Evolutionary conservation across 2,113 vertebrate genomes (phyloP).

Genomic region (Lagopus leucura): DNA sequence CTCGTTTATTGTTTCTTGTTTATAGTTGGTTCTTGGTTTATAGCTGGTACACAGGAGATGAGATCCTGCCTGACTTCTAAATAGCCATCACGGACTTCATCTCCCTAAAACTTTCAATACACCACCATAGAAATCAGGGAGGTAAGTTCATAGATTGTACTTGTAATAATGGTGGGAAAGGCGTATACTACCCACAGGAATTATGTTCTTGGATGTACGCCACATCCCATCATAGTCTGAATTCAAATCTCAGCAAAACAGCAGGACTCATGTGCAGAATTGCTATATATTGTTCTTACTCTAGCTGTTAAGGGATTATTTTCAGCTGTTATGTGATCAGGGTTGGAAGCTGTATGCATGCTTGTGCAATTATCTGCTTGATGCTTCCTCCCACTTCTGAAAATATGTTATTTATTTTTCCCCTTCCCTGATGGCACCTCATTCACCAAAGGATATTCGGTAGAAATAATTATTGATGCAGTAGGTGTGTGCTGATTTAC

Average conservation of each 20-base stretch:
- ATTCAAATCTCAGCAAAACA: not conserved
- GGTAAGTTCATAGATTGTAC: not conserved
- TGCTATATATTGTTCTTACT: not conserved
- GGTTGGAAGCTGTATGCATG: not conserved
- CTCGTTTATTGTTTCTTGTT: too few relatives aligned
- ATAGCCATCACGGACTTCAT: not conserved
- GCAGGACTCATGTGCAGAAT: fast-evolving
- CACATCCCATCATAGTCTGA: not conserved
- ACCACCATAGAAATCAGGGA: not conserved
- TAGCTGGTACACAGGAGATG: not conserved
- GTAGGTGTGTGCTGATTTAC: not conserved
- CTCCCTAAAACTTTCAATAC: fast-evolving
- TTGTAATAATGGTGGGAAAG: not conserved
- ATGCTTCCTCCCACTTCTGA: not conserved
- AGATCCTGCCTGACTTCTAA: not conserved
- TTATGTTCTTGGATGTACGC: not conserved
- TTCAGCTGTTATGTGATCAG: not conserved
- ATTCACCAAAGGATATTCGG: not conserved
- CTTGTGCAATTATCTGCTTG: not conserved
- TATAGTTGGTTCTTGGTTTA: not conserved
- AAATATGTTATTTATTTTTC: not conserved
- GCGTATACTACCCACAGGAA: not conserved
- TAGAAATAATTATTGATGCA: not conserved
- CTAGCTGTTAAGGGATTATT: not conserved
- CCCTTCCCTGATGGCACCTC: not conserved